These are phyloP conservation scores for Rhizoglyphus robini DNA, from an alignment of 1,140 invertebrate genomes.

Conservation along the genomic window DNA sequence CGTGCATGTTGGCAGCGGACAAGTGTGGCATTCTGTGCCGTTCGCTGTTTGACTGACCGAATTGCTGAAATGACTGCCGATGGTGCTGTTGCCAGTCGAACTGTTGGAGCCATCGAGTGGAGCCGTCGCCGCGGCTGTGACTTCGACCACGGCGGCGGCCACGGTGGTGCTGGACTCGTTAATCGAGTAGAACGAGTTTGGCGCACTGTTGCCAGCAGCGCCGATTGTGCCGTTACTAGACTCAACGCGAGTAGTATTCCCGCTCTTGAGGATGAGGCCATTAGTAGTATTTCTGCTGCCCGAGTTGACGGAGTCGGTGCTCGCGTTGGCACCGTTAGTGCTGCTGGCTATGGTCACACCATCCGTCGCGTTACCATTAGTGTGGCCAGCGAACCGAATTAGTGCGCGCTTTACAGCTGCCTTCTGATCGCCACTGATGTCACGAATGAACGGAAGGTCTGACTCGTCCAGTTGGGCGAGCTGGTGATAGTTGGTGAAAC, in stretches of 20 bases:
- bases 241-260: background rate
- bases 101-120: conserved; percentile 1
- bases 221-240: background rate
- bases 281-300: background rate
- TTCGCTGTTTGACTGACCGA: conserved; percentile 5
- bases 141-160: background rate
- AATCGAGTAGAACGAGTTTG: conserved; percentile 15
- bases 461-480: background rate
- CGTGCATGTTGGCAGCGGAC: background rate
- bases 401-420: conserved; percentile 13
- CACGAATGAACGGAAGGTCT: conserved; percentile 3
- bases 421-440: conserved; percentile 11
- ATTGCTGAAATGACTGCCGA: background rate
- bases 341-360: background rate
- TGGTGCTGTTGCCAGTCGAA: background rate
- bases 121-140: background rate
- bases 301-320: background rate
- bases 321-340: background rate
- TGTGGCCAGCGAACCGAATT: conserved; percentile 7
- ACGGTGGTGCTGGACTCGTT: background rate
- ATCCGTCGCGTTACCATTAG: background rate
- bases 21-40: background rate
- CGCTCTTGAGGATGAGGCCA: background rate
- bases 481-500: background rate
- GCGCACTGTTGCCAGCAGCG: background rate